These are phyloP conservation scores for Ophraella communa DNA, from an alignment of 2,888 invertebrate species.

Conservation along the genomic window DNA sequence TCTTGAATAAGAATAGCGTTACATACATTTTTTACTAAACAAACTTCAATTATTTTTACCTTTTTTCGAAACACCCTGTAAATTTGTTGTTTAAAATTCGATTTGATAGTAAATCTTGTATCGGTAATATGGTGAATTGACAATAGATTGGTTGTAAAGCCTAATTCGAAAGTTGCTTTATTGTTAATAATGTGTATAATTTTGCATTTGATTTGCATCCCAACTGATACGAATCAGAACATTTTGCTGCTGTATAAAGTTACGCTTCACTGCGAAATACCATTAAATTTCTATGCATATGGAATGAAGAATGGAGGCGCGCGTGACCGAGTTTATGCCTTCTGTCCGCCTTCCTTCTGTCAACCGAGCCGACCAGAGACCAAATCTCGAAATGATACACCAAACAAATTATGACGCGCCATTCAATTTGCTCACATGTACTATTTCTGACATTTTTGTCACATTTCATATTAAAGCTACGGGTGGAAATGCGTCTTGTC, in stretches of 20 bases:
- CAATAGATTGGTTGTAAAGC: background rate
- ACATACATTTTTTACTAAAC: too few relatives aligned
- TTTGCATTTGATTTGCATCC: slow-evolving; percentile 61
- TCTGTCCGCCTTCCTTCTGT: slow-evolving; percentile 31
- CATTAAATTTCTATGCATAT: slow-evolving; percentile 61
- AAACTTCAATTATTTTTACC: too few relatives aligned
- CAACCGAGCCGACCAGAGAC: slow-evolving; percentile 34
- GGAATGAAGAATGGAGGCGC: slow-evolving; percentile 56
- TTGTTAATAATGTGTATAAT: slow-evolving; percentile 56
- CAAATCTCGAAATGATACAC: slow-evolving; percentile 39
- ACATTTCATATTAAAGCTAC: slow-evolving; percentile 33
- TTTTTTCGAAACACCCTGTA: too few relatives aligned
- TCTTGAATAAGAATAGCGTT: too few relatives aligned
- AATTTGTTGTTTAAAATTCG: too few relatives aligned
- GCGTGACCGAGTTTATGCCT: slow-evolving; percentile 26
- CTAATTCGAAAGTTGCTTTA: background rate
- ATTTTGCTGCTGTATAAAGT: slow-evolving; percentile 57
- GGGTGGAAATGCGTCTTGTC: slow-evolving; percentile 29
- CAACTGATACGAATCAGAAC: slow-evolving; percentile 59
- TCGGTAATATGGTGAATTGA: background rate
- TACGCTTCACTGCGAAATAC: slow-evolving; percentile 58
- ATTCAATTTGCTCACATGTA: slow-evolving; percentile 38
- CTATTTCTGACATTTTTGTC: slow-evolving; percentile 32
- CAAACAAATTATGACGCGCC: slow-evolving; percentile 41
- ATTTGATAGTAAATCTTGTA: too few relatives aligned